Base-by-base conservation (phyloP, 2,888 invertebrate species). In the Didymodactylos carnosus region DNA sequence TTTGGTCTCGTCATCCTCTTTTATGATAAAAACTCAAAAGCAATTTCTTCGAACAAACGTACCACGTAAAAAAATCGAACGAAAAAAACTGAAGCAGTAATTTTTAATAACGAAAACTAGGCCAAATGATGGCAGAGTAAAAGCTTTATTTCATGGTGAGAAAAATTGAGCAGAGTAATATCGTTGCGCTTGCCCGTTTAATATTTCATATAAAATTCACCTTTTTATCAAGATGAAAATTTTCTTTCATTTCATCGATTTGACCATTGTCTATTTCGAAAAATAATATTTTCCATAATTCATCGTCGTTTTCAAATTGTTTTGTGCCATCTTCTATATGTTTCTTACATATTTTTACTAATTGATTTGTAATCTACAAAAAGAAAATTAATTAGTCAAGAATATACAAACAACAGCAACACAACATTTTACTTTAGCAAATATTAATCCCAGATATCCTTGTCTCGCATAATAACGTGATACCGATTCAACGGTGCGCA, bases 401-500 rank as follows among this genome's bases (percentile, higher is more conserved):
- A n/a, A 19, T 46, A 19, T 16, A n/a, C 16, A 16, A 19, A n/a
- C 16, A n/a, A 46, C n/a, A 19, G 16, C 19, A 19, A n/a, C 14
- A 53, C 46, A 14, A 43, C 39, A 27, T n/a, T 70, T 73, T 72
- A 82, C 82, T 79, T 83, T 83, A 39, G 81, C 80, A 69, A 83
- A 80, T 51, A 83, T 77, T 7, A 81, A 78, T 0, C 82, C 83
- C 16, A 83, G 80, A 76, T 81, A 83, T 16, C 83, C 83, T 40
- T 79, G 79, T 29, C 82, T 76, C 35, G 80, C 80, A 76, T 82
- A 83, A 75, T 80, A 82, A 73, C 83, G 77, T 7, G 82, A 82
- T 73, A 82, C 79, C 16, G 83, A 82, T 75, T 83, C 82, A 80
- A 82, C 82, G 77, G 82, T 82, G 75, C 82, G 80, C 76, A 83